Percentiles rank a stretch among this genome's conserved stretches.
These are phyloP conservation scores for Columba janthina DNA, from an alignment of 2,113 vertebrate genomes.

Conservation along the genomic window DNA sequence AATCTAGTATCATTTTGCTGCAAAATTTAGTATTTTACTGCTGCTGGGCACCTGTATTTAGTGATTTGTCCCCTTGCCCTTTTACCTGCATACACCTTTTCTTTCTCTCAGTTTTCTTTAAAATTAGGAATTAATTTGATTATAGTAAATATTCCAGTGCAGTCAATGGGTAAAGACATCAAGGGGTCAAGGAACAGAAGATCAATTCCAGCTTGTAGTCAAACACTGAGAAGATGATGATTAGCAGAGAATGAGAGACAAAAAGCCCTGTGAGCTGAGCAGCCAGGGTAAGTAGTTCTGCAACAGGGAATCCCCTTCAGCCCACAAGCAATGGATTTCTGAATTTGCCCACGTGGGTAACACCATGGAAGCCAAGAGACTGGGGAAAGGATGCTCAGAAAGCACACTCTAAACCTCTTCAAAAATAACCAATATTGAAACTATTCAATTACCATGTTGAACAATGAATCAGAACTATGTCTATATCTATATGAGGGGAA, in stretches of 20 bases:
- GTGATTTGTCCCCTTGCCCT: conserved; percentile 32
- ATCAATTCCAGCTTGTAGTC: background rate
- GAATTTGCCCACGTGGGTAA: fast-evolving
- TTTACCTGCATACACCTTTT: conserved; percentile 1
- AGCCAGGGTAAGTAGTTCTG: background rate
- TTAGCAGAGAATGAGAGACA: background rate
- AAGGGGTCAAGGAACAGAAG: background rate
- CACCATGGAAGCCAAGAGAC: background rate
- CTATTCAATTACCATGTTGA: background rate
- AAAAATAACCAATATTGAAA: background rate
- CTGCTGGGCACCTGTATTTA: conserved; percentile 52
- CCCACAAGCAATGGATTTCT: background rate
- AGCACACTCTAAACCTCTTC: background rate
- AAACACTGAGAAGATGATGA: background rate
- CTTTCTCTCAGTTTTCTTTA: conserved; percentile 13
- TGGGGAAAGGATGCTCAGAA: background rate
- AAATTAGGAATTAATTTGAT: conserved; percentile 19
- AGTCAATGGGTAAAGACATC: background rate
- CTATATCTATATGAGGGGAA: background rate
- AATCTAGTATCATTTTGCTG: conserved; percentile 12
- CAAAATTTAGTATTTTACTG: conserved; percentile 45
- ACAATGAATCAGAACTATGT: background rate
- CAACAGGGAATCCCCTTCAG: background rate
- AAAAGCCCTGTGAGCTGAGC: background rate
- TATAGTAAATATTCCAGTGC: conserved; percentile 18